phyloP scores from a whole-genome alignment of 1,140 invertebrate genomes.

The Lepidostoma basale region DNA sequence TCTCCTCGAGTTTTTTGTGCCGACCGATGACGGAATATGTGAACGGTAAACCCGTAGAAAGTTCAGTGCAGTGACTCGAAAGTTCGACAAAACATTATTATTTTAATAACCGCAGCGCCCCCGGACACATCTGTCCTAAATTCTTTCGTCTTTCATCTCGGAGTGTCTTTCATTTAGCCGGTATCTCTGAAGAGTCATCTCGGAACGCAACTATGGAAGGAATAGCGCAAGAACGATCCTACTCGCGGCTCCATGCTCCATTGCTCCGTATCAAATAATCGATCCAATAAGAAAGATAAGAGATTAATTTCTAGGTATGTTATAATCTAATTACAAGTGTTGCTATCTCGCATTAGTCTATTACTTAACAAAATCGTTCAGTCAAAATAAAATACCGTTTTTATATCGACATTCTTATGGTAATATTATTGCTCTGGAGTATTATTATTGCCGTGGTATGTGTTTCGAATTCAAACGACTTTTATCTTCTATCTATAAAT shows the following conservation, averaged over 20 bases:
- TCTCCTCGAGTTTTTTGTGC: conserved; percentile 1
- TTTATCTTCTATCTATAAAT: too few species aligned
- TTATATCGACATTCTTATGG: conserved; percentile 12
- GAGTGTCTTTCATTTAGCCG: neutral
- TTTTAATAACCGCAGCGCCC: neutral
- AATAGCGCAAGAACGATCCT: neutral
- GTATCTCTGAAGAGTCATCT: neutral
- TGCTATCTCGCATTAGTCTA: neutral
- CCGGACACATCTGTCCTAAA: neutral
- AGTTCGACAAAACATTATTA: conserved; percentile 10
- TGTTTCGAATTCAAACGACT: too few species aligned
- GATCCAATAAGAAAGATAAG: conserved; percentile 14
- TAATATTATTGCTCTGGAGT: neutral
- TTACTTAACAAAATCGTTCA: neutral
- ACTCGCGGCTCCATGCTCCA: neutral
- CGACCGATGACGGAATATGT: conserved; percentile 27
- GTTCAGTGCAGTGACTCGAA: conserved; percentile 12
- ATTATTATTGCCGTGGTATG: neutral
- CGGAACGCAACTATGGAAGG: neutral
- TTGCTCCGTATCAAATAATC: neutral
- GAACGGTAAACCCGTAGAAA: conserved; percentile 21
- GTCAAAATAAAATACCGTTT: conserved; percentile 9
- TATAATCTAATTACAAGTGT: too few species aligned
- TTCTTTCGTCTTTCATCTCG: too few species aligned
- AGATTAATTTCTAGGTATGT: neutral